These are phyloP conservation scores for Gisinianus flammeolus DNA, from an alignment of 2,888 invertebrate genomes.

Conservation along the genomic window DNA sequence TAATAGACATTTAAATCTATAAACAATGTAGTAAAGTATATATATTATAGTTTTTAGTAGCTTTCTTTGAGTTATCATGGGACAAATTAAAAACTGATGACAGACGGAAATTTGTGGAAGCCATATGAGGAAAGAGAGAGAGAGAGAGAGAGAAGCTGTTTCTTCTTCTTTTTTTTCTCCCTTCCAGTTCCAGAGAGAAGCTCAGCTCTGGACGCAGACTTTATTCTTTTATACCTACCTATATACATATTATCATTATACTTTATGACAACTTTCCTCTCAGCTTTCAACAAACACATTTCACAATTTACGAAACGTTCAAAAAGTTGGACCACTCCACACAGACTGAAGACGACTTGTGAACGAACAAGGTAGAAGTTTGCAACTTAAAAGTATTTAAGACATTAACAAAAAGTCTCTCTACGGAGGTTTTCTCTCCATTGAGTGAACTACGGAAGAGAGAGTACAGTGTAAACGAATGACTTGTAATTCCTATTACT, in stretches of 20 bases:
- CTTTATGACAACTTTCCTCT: neutral
- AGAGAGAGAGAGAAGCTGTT: neutral
- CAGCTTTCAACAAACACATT: neutral
- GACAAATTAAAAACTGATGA: slow-evolving; percentile 32
- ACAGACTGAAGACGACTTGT: neutral
- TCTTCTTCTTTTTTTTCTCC: neutral
- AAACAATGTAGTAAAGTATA: neutral
- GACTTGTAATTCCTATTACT: neutral
- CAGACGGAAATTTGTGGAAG: slow-evolving; percentile 26
- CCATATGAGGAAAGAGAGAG: neutral
- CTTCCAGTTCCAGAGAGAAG: neutral
- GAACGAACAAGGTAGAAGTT: neutral
- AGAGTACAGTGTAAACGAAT: neutral
- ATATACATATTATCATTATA: no score
- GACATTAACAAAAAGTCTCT: no score
- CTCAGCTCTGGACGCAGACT: no score
- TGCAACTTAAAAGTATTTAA: no score
- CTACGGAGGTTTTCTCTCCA: neutral
- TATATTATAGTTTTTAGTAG: neutral
- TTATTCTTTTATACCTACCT: no score
- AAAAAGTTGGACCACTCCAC: neutral
- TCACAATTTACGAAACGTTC: neutral
- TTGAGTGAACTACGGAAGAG: neutral
- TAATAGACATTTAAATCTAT: neutral
- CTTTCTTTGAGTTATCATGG: slow-evolving; percentile 6